Evolutionary conservation across 1,140 invertebrate genomes (phyloP).

Genomic region (Heterodera carotae): DNA sequence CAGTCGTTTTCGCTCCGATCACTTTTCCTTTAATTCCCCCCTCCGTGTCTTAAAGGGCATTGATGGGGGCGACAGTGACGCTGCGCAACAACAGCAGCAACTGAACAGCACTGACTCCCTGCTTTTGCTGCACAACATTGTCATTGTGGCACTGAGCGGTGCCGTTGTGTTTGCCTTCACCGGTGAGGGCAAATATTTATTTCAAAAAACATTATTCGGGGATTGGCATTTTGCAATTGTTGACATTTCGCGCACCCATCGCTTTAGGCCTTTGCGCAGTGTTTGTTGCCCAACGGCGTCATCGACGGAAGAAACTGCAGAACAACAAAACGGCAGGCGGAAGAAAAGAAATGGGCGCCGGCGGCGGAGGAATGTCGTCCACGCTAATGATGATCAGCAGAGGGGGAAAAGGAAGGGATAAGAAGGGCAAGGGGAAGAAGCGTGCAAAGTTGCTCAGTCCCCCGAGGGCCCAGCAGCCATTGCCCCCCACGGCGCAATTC

Average conservation of each 20-base stretch:
- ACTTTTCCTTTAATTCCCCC: no score
- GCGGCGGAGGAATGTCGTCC: neutral
- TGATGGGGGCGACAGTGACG: neutral
- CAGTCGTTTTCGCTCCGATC: no score
- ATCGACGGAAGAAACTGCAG: neutral
- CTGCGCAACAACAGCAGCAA: constrained; percentile 13
- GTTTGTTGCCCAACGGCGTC: constrained; percentile 31
- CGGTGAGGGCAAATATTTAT: neutral
- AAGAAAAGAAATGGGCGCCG: neutral
- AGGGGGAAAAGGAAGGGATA: neutral
- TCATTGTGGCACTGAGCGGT: constrained; percentile 34
- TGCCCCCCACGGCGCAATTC: constrained; percentile 9
- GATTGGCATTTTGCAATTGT: constrained; percentile 14
- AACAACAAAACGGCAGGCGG: neutral
- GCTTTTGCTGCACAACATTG: constrained; percentile 36
- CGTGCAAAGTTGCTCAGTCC: constrained; percentile 18
- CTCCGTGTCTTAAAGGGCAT: neutral
- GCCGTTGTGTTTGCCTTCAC: constrained; percentile 36
- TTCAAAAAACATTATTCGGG: no score
- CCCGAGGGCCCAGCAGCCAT: constrained; percentile 13
- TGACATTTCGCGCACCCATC: neutral
- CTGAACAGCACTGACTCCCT: constrained; percentile 12
- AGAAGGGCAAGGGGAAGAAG: neutral
- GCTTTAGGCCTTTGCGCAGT: constrained; percentile 29
- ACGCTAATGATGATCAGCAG: neutral